Evolutionary conservation across 2,797 vertebrate species (phyloP), one percentile per base, ranked within the genome.

Genomic region (Poeciliopsis turneri): DNA sequence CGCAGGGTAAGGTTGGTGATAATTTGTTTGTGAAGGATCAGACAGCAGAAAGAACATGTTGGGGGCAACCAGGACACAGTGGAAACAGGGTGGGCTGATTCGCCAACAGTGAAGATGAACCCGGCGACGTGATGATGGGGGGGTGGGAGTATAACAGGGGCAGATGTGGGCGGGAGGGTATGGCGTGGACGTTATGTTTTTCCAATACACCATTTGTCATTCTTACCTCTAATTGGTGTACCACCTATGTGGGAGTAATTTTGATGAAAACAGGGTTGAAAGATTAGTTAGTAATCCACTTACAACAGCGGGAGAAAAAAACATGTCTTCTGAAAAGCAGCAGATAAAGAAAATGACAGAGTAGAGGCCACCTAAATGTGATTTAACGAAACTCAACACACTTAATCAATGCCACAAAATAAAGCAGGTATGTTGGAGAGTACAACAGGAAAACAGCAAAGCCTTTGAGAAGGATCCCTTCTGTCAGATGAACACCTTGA

Each of bases 181-280:
- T 91, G 92, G 84, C 68, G 86, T 72, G 82, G 82, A 90, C 16
- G 83, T 88, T 89, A 90, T 88, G 75, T 81, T 91, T 53, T 90
- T 91, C 84, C 86, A 86, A 88, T 83, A 91, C 84, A 90, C 83
- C 88, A 78, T 81, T 84, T 61, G 88, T 93, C 88, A 87, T 92
- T 90, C 95, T 96, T 96, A 96, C 95, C 95, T 96, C 95, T 94
- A 93, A 96, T 95, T 82, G 95, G 94, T 39, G 95, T 94, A 92
- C 95, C 95, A 93, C 95, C 95, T 96, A 94, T 91, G 92, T 93
- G 89, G 89, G 92, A 92, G 92, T 92, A 89, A 95, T 94, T 92
- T 90, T 53, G 82, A 94, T 93, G 92, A 92, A 94, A 94, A 95
- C 89, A 94, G 90, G 93, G 93, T 93, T 87, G 90, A 95, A 85